These are phyloP conservation scores for Nannoperca australis DNA, from an alignment of 2,797 vertebrate species.

Conservation along the genomic window DNA sequence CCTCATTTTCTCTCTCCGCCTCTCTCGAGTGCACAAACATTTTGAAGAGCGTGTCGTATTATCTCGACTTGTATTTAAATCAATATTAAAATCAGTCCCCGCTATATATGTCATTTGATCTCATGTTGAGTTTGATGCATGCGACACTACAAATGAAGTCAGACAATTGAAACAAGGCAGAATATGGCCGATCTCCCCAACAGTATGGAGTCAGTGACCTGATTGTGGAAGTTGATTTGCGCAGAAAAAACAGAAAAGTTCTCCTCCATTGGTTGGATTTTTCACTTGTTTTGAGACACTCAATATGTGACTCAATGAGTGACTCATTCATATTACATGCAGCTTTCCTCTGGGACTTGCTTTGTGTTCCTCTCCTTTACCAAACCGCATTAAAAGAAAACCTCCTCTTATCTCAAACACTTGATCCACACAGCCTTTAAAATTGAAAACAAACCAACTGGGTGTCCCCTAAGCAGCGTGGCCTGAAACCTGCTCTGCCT, in stretches of 20 bases:
- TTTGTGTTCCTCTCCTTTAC: conserved; percentile 38
- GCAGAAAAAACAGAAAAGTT: conserved; percentile 3
- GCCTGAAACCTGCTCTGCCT: conserved; percentile 42
- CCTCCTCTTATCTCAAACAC: conserved; percentile 1
- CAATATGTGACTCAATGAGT: conserved; percentile 30
- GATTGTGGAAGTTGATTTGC: conserved; percentile 1
- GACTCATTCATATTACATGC: conserved; percentile 40
- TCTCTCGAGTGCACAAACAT: conserved; percentile 7
- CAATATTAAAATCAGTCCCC: conserved; percentile 4
- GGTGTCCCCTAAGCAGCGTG: conserved; percentile 21
- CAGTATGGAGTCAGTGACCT: background rate
- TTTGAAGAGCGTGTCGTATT: conserved; percentile 6
- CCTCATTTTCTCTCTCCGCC: conserved; percentile 12
- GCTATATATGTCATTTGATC: conserved; percentile 12
- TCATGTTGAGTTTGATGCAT: background rate
- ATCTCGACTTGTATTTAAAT: background rate
- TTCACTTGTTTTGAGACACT: conserved; percentile 11
- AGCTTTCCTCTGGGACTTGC: background rate
- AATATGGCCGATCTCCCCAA: background rate
- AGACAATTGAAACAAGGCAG: background rate
- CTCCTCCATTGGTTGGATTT: background rate
- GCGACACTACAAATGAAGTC: conserved; percentile 5
- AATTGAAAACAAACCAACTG: conserved; percentile 21
- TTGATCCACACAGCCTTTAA: conserved; percentile 29
- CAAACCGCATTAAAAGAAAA: conserved; percentile 10